Evolutionary conservation across 2,888 invertebrate species (phyloP), one percentile per base, ranked within the genome.

Genomic region (Drosophila villosipedis): DNA sequence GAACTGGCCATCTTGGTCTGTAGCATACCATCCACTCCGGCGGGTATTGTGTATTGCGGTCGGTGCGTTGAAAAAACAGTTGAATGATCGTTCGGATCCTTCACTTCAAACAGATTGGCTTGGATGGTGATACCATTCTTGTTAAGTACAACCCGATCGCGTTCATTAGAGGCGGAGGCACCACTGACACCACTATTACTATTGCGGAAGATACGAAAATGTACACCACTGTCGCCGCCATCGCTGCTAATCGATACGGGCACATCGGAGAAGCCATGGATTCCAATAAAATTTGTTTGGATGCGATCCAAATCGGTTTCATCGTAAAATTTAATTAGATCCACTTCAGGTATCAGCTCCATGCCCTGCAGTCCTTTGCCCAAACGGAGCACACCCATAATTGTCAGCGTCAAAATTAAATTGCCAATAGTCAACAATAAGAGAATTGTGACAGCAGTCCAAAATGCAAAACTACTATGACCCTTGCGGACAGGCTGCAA

Each of bases 321-420:
- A 0, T 97, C 97, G 74, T 95, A 96, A 91, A 98, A 96, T 91
- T 97, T 97, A 0, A 97, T 94, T 0, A 96, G 94, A 73, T 95
- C 95, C 72, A 96, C 95, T 62, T 96, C 96, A 0, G 96, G 95
- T 68, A 97, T 95, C 55, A 97, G 94, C 93, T 98, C 98, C 93
- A 98, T 95, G 80, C 97, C 96, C 90, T 97, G 96, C 95, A 98
- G 96, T 10, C 97, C 97, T 91, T 91, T 87, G 0, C 97, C 97
- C 69, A 98, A 94, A 68, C 96, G 94, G 52, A 98, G 92, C 0
- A 98, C 97, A 10, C 96, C 96, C 67, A 97, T 94, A 62, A 98
- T 96, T 0, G 96, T 96, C 49, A 97, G 94, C 0, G 97, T 98
- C 4, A 98, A 93, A 47, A 97, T 94, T 60, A 97, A 94, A 94